Evolutionary conservation across 2,888 invertebrate genomes (phyloP), one percentile per base, ranked within the genome.

Genomic region (Sminthurinus aureus): DNA sequence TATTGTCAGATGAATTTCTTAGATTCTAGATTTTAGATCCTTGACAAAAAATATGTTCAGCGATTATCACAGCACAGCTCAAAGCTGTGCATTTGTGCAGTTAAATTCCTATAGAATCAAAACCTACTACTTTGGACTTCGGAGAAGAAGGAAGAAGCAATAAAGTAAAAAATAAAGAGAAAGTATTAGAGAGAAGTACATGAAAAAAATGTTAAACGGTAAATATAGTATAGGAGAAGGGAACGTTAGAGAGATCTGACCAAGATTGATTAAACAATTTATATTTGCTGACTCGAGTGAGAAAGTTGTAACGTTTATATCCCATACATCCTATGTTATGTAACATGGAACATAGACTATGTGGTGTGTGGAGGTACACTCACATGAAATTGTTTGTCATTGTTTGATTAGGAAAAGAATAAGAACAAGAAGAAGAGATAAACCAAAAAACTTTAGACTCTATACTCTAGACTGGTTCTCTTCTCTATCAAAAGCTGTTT

Each of bases 361-460:
- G 6, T 38, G 1, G 38, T 4, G 6, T 38, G 6, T 38, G 6
- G 38, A 71, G 11, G 20, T 22, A 22, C 26, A 58, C 58, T 2
- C 58, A 58, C 58, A 58, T 13, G 58, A 58, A 15, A 71, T 71
- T 71, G 71, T 24, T 71, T 71, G 71, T 71, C 71, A 71, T 71
- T 71, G 71, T 20, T 71, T 26, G 71, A 26, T 71, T 13, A 71
- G 71, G 24, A 13, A 24, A 24, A 71, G 69, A 69, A 20, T 1
- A 20, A 64, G 64, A 64, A 13, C 8, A 24, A 71, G 69, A 69
- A 20, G 22, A 20, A 64, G 64, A 64, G 64, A 64, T 15, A 64
- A 64, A 64, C 18, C 9, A n/a, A 64, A 20, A 69, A 69, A 69
- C 11, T 22, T 22, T 22, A 69, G 69, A 69, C 9, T 58, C 9